These are phyloP conservation scores for Heterochromis multidens DNA, from an alignment of 2,113 vertebrate species.

Conservation along the genomic window DNA sequence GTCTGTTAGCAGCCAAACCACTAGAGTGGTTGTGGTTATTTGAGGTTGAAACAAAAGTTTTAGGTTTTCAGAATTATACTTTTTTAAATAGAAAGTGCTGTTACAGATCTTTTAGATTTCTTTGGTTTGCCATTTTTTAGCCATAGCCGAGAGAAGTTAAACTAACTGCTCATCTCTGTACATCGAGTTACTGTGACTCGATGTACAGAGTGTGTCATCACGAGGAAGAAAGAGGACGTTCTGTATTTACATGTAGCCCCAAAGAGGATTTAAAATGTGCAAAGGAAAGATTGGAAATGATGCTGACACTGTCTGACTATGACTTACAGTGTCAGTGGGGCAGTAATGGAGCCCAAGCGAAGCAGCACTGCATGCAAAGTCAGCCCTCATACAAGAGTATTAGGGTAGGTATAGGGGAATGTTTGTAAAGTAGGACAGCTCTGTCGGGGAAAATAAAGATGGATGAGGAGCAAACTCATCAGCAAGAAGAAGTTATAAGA, in stretches of 20 bases:
- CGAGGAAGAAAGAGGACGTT: background rate
- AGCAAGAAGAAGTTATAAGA: constrained; percentile 24
- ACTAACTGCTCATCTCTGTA: background rate
- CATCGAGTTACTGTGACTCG: background rate
- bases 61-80: background rate
- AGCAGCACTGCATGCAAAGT: background rate
- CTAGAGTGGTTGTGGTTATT: background rate
- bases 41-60: too few relatives aligned
- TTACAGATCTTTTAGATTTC: background rate
- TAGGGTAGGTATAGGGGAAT: background rate
- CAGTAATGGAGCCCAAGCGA: constrained; percentile 22
- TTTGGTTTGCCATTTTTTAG: background rate
- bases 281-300: background rate
- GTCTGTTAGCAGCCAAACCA: background rate
- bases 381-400: background rate
- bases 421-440: constrained; percentile 46
- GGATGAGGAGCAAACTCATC: constrained; percentile 1
- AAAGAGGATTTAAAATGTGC: constrained; percentile 18
- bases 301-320: constrained; percentile 8
- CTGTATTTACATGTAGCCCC: background rate
- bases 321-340: constrained; percentile 14
- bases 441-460: constrained; percentile 32
- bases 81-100: background rate
- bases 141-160: background rate
- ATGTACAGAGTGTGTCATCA: too few relatives aligned